Percentiles rank a stretch among this genome's conserved stretches.
These are phyloP conservation scores for Petrocephalus zakoni DNA, from an alignment of 2,113 vertebrate genomes.

Conservation along the genomic window DNA sequence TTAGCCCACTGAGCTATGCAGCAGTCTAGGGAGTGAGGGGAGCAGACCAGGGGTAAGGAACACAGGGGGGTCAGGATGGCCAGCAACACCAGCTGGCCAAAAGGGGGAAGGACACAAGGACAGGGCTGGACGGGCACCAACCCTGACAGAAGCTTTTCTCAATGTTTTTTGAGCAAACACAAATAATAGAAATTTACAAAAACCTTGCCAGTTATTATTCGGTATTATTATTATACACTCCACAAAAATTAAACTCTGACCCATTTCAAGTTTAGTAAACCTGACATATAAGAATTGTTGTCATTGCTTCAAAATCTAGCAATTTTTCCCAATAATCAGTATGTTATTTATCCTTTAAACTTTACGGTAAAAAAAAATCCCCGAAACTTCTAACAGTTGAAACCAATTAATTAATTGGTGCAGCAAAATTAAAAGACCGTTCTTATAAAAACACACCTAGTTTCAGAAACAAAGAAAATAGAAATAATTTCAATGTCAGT, in stretches of 20 bases:
- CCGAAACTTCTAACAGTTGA: background rate
- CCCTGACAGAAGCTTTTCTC: background rate
- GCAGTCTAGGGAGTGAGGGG: too few species aligned
- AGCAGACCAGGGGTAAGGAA: too few species aligned
- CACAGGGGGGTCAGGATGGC: too few species aligned
- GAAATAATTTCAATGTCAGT: background rate
- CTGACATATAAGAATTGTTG: background rate
- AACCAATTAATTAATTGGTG: too few species aligned
- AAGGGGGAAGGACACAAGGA: too few species aligned
- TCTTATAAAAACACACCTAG: background rate
- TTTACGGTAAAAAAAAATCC: background rate
- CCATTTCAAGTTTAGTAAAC: background rate
- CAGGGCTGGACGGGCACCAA: too few species aligned
- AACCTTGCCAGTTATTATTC: background rate
- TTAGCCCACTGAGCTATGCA: too few species aligned
- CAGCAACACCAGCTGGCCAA: too few species aligned
- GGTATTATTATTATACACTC: background rate
- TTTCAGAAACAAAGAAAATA: background rate
- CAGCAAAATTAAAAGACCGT: background rate
- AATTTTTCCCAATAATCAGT: background rate
- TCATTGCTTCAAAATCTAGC: background rate
- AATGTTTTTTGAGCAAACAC: background rate
- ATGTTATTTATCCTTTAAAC: background rate
- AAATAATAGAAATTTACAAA: background rate
- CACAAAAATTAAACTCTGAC: background rate